Base-by-base conservation (phyloP, 2,888 invertebrate species). In the Caenorhabditis sinica region DNA sequence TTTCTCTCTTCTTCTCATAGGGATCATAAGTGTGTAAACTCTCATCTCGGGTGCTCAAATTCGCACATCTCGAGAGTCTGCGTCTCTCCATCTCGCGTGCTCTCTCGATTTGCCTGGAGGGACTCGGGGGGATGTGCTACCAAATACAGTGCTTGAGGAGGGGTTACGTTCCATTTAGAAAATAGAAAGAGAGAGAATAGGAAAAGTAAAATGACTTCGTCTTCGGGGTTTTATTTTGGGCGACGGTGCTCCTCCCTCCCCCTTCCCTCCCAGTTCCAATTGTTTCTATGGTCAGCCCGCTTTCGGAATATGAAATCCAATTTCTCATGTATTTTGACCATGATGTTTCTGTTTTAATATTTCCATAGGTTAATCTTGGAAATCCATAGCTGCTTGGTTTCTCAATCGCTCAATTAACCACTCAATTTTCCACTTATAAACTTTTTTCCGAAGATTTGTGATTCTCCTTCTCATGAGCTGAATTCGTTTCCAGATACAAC, bases 31-130 rank as follows among this genome's bases (percentile, higher is more conserved):
- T 60, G 76, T 60, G 77, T 17, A 61, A 51, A 43, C 79, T 69
- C 79, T 79, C 69, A 51, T 53, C 79, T 79, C 71, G 79, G 83
- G 83, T 83, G 83, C 83, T 83, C 83, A 43, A 83, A 75, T 83
- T 83, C 83, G 79, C 83, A 83, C 83, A 79, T 83, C 77, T 83
- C 83, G 36, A 76, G 82, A 72, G 66, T 72, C 77, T 61, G 77
- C 77, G 69, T 65, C 71, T 76, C 76, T 33, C 33, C 45, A 23
- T 33, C 60, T 56, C 20, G 6, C 9, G 17, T 9, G 11, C 25
- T 60, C 61, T 68, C 30, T 75, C 30, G 6, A 11, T 36, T 36
- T 36, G 9, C 33, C 33, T 36, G 33, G 33, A 9, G 40, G 40
- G 13, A 40, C n/a, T 28, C 68, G 30, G 30, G 36, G 23, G n/a